Evolutionary conservation across 2,888 invertebrate genomes (phyloP).

Genomic region (Leptinotarsa haldemani): DNA sequence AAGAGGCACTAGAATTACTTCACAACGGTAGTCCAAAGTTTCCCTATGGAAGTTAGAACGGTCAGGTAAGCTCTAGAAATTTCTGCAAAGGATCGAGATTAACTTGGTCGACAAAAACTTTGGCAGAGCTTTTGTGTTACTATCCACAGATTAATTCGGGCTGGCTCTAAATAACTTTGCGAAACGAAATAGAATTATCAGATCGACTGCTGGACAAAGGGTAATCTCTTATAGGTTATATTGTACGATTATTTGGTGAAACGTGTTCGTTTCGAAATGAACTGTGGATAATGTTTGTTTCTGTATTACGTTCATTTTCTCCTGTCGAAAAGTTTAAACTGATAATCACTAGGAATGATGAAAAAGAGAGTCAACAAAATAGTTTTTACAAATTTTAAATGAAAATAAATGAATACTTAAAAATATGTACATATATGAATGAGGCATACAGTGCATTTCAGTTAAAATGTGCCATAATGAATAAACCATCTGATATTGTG

Average conservation of each 20-base stretch:
- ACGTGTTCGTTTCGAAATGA: too few species aligned
- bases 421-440: too few species aligned
- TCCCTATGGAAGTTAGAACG: neutral
- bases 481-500: too few species aligned
- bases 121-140: conserved; percentile 5
- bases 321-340: too few species aligned
- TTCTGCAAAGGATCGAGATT: conserved; percentile 13
- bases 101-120: conserved; percentile 17
- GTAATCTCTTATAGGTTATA: neutral
- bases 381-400: too few species aligned
- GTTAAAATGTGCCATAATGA: too few species aligned
- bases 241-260: neutral
- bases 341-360: too few species aligned
- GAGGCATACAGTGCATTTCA: too few species aligned
- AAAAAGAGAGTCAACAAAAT: too few species aligned
- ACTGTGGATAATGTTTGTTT: too few species aligned
- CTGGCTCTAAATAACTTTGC: conserved; percentile 13
- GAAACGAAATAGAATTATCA: conserved; percentile 9
- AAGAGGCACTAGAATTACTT: conserved; percentile 3
- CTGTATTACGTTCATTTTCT: too few species aligned
- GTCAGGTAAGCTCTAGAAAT: conserved; percentile 16
- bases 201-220: conserved; percentile 16
- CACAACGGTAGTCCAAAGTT: conserved; percentile 8
- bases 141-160: conserved; percentile 12
- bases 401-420: too few species aligned